These are phyloP conservation scores for Spermophilus dauricus DNA, from an alignment of 2,113 vertebrate genomes.

Conservation along the genomic window DNA sequence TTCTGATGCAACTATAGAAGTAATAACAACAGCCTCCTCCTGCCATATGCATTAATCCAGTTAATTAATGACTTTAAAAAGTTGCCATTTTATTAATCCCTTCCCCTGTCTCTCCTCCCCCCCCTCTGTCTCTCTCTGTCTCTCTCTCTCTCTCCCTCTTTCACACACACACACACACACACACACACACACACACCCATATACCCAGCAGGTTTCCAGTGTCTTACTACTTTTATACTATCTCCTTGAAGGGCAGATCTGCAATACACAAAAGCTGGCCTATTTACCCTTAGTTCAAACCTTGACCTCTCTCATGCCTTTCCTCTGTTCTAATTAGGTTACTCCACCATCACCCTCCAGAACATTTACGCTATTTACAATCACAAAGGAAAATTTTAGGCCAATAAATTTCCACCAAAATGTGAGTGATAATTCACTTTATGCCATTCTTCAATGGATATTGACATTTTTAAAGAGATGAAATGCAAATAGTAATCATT, in stretches of 20 bases:
- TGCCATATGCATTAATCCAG: background rate
- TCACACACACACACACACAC: background rate
- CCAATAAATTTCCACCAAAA: conserved; percentile 38
- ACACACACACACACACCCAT: background rate
- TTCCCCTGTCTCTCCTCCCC: background rate
- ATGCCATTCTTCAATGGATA: conserved; percentile 29
- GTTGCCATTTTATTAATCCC: background rate
- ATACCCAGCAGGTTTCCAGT: background rate
- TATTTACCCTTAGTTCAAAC: background rate
- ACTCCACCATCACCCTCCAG: background rate
- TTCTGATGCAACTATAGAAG: background rate
- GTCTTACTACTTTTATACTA: background rate
- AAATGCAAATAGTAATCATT: conserved; percentile 14
- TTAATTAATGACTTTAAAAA: background rate
- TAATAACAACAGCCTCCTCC: background rate
- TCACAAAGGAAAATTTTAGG: background rate
- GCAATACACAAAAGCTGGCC: background rate
- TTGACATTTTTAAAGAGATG: conserved; percentile 1
- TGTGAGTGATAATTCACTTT: conserved; percentile 18
- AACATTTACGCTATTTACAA: background rate
- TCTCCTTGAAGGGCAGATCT: background rate
- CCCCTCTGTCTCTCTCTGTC: background rate
- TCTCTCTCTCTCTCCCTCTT: background rate
- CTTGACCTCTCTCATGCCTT: background rate
- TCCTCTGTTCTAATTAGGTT: background rate